phyloP scores from a whole-genome alignment of 2,797 vertebrate species.

The Poecile montanus region DNA sequence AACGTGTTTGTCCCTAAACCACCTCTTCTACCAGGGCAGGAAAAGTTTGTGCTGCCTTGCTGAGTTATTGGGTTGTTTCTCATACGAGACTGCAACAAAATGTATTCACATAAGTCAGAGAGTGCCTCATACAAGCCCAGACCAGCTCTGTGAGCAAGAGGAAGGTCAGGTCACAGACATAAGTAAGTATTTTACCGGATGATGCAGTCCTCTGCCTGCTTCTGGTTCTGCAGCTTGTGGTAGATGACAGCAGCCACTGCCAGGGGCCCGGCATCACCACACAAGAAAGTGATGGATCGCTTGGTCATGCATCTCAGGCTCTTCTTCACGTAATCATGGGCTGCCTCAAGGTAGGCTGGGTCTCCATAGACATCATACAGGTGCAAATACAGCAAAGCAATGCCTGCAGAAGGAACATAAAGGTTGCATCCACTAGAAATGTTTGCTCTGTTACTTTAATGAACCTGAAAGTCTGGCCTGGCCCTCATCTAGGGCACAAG shows the following conservation, averaged over 20 bases:
- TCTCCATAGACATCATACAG: conserved; percentile 87
- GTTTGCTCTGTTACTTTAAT: not conserved
- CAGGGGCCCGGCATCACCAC: conserved; percentile 90
- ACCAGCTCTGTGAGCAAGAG: not conserved
- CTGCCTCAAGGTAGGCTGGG: conserved; percentile 83
- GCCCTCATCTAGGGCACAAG: not conserved
- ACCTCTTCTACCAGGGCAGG: not conserved
- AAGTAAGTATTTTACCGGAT: conserved; percentile 77
- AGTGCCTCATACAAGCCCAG: not conserved
- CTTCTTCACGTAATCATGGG: conserved; percentile 83
- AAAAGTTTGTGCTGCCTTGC: not conserved
- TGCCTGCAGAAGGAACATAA: conserved; percentile 78
- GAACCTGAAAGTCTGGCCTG: not conserved
- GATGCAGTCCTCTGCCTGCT: conserved; percentile 89
- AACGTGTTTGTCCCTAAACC: not conserved
- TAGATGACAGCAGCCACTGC: conserved; percentile 89
- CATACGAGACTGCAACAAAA: not conserved
- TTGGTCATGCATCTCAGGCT: conserved; percentile 85
- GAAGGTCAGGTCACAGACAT: not conserved
- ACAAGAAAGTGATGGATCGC: conserved; percentile 90
- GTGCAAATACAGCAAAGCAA: conserved; percentile 92
- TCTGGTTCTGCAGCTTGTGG: conserved; percentile 83
- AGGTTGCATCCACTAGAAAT: not conserved
- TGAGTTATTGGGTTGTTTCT: not conserved
- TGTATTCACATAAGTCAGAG: not conserved